Conservation (phyloP, 1,140 invertebrate genomes). For the Procambarus virginalis region DNA sequence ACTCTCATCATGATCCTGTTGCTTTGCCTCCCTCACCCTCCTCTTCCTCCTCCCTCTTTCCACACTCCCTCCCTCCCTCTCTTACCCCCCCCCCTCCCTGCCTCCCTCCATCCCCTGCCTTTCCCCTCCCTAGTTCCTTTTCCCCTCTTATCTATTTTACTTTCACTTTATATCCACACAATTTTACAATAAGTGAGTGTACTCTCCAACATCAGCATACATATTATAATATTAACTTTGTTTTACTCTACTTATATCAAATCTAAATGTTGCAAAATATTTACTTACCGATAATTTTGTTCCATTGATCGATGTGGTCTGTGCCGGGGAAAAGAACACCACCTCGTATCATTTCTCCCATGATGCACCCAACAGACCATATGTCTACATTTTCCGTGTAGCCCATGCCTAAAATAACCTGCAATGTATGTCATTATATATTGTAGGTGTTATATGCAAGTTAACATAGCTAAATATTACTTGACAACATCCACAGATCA, state of each 20-base stretch:
- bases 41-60: no score
- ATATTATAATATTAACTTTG: no score
- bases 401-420: conserved; percentile 98
- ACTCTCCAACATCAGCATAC: no score
- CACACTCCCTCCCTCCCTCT: no score
- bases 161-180: no score
- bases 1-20: no score
- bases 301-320: conserved; percentile 99
- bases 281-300: conserved; percentile 94
- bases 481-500: background rate
- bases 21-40: no score
- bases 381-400: conserved; percentile 99
- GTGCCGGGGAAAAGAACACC: conserved; percentile 98
- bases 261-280: background rate
- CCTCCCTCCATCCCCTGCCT: no score
- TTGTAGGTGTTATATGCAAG: background rate
- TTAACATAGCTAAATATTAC: background rate
- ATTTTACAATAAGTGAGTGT: no score
- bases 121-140: no score
- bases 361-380: conserved; percentile 99
- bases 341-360: conserved; percentile 99
- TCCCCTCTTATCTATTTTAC: no score
- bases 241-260: background rate
- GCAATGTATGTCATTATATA: conserved; percentile 42
- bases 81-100: no score